Evolutionary conservation across 2,113 vertebrate genomes (phyloP).

Genomic region (Eonycteris spelaea): DNA sequence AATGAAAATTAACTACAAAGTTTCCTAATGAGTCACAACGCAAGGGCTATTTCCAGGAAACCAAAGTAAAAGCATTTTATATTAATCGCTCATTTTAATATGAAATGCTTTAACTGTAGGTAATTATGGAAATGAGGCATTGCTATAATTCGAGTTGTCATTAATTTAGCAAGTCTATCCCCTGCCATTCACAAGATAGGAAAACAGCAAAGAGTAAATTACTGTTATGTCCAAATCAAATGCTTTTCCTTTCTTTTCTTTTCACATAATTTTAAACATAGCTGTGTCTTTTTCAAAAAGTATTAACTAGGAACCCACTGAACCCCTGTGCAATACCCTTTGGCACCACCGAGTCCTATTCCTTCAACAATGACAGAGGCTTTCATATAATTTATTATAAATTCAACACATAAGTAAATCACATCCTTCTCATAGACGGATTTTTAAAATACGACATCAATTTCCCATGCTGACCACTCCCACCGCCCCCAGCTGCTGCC

Average conservation of each 20-base stretch:
- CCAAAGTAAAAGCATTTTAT: conserved; percentile 40
- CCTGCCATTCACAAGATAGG: conserved; percentile 31
- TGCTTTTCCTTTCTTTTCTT: neutral
- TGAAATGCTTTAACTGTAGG: conserved; percentile 58
- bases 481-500: too few species aligned
- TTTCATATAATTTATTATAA: neutral
- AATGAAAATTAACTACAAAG: neutral
- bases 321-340: neutral
- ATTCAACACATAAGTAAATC: neutral
- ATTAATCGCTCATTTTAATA: conserved; percentile 59
- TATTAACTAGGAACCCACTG: neutral
- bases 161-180: conserved; percentile 50
- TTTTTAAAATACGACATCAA: neutral
- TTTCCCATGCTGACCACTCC: neutral
- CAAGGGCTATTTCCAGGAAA: conserved; percentile 32
- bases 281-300: neutral
- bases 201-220: conserved; percentile 5
- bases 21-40: neutral
- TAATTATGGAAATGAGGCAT: conserved; percentile 55
- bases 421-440: neutral
- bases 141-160: conserved; percentile 33
- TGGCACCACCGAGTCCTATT: too few species aligned
- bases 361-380: neutral
- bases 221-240: neutral
- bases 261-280: neutral